Evolutionary conservation across 2,113 vertebrate species (phyloP).

Genomic region (Recurvirostra avosetta): DNA sequence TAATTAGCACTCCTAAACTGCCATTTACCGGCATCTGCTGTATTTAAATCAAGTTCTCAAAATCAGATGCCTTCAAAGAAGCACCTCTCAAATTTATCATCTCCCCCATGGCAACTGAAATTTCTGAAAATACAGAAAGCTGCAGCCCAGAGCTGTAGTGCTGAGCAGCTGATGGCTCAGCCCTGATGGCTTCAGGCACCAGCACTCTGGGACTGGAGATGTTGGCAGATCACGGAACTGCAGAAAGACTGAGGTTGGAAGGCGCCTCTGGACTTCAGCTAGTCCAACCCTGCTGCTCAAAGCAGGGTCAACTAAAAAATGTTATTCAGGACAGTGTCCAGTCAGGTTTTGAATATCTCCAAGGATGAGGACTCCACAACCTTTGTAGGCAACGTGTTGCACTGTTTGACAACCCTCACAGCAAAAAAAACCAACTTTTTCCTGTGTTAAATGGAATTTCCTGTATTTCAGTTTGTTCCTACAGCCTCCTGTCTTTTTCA

Average conservation of each 20-base stretch:
- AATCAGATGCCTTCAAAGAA: constrained; percentile 30
- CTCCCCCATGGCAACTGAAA: constrained; percentile 17
- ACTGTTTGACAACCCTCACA: neutral
- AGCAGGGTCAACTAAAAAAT: neutral
- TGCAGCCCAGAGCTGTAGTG: neutral
- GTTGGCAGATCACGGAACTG: neutral
- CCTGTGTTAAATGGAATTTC: neutral
- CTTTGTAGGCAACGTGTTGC: neutral
- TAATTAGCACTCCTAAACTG: constrained; percentile 24
- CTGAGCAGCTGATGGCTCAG: neutral
- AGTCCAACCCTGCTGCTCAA: neutral
- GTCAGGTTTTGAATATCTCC: neutral
- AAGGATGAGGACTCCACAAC: neutral
- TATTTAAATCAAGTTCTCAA: constrained; percentile 14
- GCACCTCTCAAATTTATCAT: constrained; percentile 26
- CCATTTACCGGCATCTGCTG: constrained; percentile 32
- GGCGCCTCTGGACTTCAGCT: neutral
- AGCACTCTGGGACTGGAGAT: neutral
- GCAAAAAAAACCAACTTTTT: neutral
- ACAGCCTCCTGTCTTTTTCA: neutral
- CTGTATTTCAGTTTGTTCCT: neutral
- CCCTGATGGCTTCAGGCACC: neutral
- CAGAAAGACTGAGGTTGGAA: neutral
- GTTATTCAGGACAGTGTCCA: neutral
- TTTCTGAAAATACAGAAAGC: constrained; percentile 13